Evolutionary conservation across 2,797 vertebrate genomes (phyloP).

Genomic region (Trachops cirrhosus): DNA sequence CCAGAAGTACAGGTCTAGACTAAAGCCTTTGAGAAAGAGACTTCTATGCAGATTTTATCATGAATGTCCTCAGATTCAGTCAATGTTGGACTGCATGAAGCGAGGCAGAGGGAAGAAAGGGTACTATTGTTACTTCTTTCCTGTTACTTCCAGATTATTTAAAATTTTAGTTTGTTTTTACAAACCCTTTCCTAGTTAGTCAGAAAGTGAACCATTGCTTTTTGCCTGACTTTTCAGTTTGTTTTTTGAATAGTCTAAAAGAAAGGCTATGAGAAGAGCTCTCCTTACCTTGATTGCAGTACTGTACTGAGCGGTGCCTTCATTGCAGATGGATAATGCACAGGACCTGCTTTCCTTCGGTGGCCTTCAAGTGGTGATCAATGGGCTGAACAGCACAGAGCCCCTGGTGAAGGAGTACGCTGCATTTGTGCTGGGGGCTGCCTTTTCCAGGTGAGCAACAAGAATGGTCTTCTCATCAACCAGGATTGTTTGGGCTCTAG

Average conservation of each 20-base stretch:
- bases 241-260: slow-evolving; percentile 11
- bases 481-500: not conserved
- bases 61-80: slow-evolving; percentile 23
- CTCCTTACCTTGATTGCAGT: not conserved
- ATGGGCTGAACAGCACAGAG: slow-evolving; percentile 90
- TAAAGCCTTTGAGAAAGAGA: slow-evolving; percentile 28
- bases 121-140: not conserved
- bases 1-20: not conserved
- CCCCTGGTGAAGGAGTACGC: slow-evolving; percentile 87
- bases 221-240: slow-evolving; percentile 32
- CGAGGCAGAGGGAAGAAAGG: not conserved
- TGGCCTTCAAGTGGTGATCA: slow-evolving; percentile 88
- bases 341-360: slow-evolving; percentile 91
- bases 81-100: not conserved
- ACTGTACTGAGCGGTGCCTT: slow-evolving; percentile 52
- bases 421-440: slow-evolving; percentile 94
- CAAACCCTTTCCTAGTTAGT: not conserved
- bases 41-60: slow-evolving; percentile 31
- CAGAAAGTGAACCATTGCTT: not conserved
- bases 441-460: slow-evolving; percentile 88
- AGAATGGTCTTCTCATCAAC: not conserved
- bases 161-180: slow-evolving; percentile 36
- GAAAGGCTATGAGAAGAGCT: not conserved
- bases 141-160: not conserved
- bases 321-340: slow-evolving; percentile 92